Base-by-base conservation (phyloP, 2,888 invertebrate genomes). In the Asteroscopus sphinx region DNA sequence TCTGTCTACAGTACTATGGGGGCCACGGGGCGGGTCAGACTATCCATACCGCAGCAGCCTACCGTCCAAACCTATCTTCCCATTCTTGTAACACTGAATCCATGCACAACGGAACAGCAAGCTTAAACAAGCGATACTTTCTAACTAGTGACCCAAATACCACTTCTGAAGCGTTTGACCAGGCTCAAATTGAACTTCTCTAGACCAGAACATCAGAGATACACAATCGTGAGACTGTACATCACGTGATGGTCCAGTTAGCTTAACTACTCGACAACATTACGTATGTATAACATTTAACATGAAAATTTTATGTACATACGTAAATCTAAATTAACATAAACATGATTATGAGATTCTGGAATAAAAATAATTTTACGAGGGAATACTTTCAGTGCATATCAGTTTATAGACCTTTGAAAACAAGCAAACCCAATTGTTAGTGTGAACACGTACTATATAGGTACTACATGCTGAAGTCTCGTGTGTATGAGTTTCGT, bases 71-170 rank as follows among this genome's bases (percentile, higher is more conserved):
- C 46, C 41, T 47, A 47, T 5, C 53, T 47, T 28, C 33, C 63
- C 53, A 37, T 53, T 54, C 33, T 62, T 35, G 37, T 47, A 36
- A 77, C 79, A 76, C 76, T 61, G 73, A 68, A 68, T 75, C 76
- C 86, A 84, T 84, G 86, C 86, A 81, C 63, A 77, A 76, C 69
- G 70, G 76, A 66, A 68, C 75, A 73, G 61, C 80, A 79, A 79
- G 81, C 80, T 68, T 71, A 63, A 67, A 73, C 63, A 73, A 73
- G 69, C 78, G 73, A 71, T 71, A 71, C 67, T 54, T 68, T 57
- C 51, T 59, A 66, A 60, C 66, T 74, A 68, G 36, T 64, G 54
- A 62, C 52, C 44, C 42, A 58, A 68, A 57, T 55, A 51, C 52
- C 56, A 48, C 51, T 45, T 21, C 21, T 40, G 12, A 32, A 32